Base-by-base conservation (phyloP, 2,888 invertebrate genomes). In the Drosophila silvestris region DNA sequence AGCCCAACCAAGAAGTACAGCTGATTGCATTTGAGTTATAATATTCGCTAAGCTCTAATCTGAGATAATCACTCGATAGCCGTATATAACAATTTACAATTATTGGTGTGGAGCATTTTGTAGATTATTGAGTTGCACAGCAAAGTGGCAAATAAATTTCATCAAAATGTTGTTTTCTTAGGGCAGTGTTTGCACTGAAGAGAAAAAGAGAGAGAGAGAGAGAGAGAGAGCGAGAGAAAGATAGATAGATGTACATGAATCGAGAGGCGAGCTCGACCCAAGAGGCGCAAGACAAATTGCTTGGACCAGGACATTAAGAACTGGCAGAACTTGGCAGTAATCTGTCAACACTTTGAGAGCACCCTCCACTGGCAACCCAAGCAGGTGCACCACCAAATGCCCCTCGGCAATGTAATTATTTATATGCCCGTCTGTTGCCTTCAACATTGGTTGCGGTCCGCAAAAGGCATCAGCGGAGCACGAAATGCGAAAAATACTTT, bases 271-370 rank as follows among this genome's bases (percentile, higher is more conserved):
- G 37, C 37, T 47, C 22, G 28, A 62, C 54, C 41, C 63, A 58
- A 63, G 61, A 50, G 64, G 28, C 57, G 22, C 56, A 67, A 59
- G 65, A 87, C 73, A 82, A 87, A 85, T 85, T 74, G 58, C 81
- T 68, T 68, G 72, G 83, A 77, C 81, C 77, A 88, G 66, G 71
- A 72, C 89, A 83, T 83, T 85, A 83, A 85, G 77, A 72, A 77
- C 74, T 81, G 84, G 66, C 72, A 84, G 47, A 47, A 89, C 87
- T 83, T 84, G 89, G 87, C 89, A 84, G 87, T 87, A 84, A 86
- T 89, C 89, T 89, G 89, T 84, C 87, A 89, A 86, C 89, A 84
- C 89, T 84, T 86, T 85, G 59, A 51, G 53, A 64, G 70, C 30
- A 33, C 59, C 30, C 10, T 12, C 44, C 50, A 14, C 37, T 14